Conservation (phyloP, 64 coral and sea anemone genomes). For the Pocillopora verrucosa region DNA sequence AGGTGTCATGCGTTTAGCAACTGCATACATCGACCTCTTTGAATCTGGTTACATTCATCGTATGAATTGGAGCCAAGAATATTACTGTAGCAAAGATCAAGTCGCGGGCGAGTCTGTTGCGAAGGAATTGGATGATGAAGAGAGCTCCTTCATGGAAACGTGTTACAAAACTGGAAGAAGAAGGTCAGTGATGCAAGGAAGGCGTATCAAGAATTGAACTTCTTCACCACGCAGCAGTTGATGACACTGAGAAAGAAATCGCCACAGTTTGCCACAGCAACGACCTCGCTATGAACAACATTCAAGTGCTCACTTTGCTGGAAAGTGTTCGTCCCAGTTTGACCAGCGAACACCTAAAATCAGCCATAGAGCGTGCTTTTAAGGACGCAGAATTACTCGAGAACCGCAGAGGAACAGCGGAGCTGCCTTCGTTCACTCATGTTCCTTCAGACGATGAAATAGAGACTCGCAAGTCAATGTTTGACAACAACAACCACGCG, state of each 20-base stretch:
- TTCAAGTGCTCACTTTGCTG: slow-evolving; percentile 61
- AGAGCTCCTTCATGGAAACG: slow-evolving; percentile 34
- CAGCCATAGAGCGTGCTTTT: slow-evolving; percentile 27
- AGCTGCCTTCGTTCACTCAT: background rate
- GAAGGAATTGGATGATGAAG: slow-evolving; percentile 31
- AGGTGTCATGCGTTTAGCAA: slow-evolving; percentile 54
- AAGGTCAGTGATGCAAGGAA: slow-evolving; percentile 27
- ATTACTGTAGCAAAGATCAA: slow-evolving; percentile 33
- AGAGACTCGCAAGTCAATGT: background rate
- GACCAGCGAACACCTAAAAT: background rate
- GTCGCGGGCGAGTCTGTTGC: slow-evolving; percentile 1
- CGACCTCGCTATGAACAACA: slow-evolving; percentile 12
- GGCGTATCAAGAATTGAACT: slow-evolving; percentile 53
- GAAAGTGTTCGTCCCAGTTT: slow-evolving; percentile 49
- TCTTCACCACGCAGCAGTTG: slow-evolving; percentile 73
- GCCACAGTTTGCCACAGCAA: background rate
- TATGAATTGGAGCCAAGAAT: slow-evolving; percentile 57
- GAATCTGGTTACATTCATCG: slow-evolving; percentile 70
- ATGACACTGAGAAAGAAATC: slow-evolving; percentile 58
- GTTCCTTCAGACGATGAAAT: background rate
- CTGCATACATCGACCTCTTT: slow-evolving; percentile 62
- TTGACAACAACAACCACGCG: slow-evolving; percentile 1
- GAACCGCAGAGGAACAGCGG: background rate
- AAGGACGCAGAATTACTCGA: slow-evolving; percentile 2
- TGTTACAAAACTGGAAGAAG: slow-evolving; percentile 44